phyloP scores from a whole-genome alignment of 2,888 invertebrate species.

The Holacanthella duospinosa region DNA sequence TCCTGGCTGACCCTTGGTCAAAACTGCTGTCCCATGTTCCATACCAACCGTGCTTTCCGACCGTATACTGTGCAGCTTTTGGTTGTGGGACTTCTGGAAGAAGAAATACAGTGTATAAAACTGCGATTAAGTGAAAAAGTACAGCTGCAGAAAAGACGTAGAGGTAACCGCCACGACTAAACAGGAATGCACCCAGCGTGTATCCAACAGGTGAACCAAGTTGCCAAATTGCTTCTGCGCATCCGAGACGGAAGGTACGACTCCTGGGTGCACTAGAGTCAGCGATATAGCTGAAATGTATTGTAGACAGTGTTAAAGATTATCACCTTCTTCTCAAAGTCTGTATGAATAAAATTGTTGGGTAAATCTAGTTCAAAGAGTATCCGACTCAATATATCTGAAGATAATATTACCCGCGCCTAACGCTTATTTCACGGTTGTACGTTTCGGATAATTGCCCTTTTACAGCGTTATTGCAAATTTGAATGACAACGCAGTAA shows the following conservation, averaged over 20 bases:
- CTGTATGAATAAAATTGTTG: no score
- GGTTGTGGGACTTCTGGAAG: constrained; percentile 36
- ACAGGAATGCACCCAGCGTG: constrained; percentile 32
- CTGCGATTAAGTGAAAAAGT: constrained; percentile 27
- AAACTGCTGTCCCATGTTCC: constrained; percentile 21
- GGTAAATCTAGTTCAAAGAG: no score
- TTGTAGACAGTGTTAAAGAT: no score
- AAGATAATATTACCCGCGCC: no score
- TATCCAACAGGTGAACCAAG: constrained; percentile 33
- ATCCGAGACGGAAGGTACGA: constrained; percentile 33
- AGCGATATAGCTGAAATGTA: constrained; percentile 32
- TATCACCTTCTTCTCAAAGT: no score
- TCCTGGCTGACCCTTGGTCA: neutral
- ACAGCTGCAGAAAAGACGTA: constrained; percentile 33
- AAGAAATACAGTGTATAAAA: constrained; percentile 32
- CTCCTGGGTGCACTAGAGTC: constrained; percentile 36
- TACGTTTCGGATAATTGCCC: no score
- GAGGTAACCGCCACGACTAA: constrained; percentile 32
- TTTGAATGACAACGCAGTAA: no score
- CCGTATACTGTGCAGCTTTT: constrained; percentile 15
- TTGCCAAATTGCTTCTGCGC: constrained; percentile 34
- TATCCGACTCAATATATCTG: no score
- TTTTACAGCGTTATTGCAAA: no score
- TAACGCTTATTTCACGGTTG: no score
- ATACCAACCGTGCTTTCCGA: constrained; percentile 34